Percentiles rank a stretch among this genome's conserved stretches.
Evolutionary conservation across 2,113 vertebrate genomes (phyloP).

Genomic region (Arothron firmamentum): DNA sequence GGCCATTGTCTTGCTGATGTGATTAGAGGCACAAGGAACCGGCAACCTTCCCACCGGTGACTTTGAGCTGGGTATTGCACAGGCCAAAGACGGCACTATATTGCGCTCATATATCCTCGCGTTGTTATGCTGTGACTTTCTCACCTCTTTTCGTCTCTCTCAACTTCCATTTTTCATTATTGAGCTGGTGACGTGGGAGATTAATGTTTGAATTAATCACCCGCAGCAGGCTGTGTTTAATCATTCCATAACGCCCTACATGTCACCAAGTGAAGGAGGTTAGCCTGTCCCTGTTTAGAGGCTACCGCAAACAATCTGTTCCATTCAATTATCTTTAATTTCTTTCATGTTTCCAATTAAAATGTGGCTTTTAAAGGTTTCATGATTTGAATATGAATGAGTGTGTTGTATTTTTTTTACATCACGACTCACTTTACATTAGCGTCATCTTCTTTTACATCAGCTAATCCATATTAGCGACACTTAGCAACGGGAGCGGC

Average conservation of each 20-base stretch:
- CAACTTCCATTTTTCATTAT: slow-evolving; percentile 56
- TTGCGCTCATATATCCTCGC: background rate
- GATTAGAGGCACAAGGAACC: slow-evolving; percentile 26
- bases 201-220: slow-evolving; percentile 57
- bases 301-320: background rate
- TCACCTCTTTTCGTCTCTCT: background rate
- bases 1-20: slow-evolving; percentile 30
- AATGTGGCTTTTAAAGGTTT: background rate
- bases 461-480: no score
- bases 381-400: background rate
- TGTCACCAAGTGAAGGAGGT: slow-evolving; percentile 31
- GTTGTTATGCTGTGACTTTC: slow-evolving; percentile 1
- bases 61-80: background rate
- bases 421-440: no score
- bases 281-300: slow-evolving; percentile 4
- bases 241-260: slow-evolving; percentile 31
- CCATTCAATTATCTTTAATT: background rate
- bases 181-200: slow-evolving; percentile 54
- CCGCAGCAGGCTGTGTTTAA: slow-evolving; percentile 49
- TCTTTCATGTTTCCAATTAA: slow-evolving; percentile 4
- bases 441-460: no score
- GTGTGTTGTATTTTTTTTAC: no score
- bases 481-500: no score
- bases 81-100: slow-evolving; percentile 1
- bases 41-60: slow-evolving; percentile 8